These are phyloP conservation scores for Silurus aristotelis DNA, from an alignment of 2,797 vertebrate species.

Conservation along the genomic window DNA sequence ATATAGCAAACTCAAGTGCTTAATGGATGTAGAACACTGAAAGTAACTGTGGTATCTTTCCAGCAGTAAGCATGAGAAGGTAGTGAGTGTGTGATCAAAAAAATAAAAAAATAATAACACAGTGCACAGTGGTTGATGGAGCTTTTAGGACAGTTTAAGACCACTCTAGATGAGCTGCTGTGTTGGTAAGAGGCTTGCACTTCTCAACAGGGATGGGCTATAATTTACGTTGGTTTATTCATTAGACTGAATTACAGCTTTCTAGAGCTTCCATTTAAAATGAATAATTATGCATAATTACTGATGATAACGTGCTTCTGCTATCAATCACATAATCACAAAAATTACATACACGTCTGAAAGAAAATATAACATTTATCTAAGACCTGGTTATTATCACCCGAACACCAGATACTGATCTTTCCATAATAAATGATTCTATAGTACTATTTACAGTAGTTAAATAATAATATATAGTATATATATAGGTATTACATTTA, in stretches of 20 bases:
- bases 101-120: neutral
- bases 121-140: slow-evolving; percentile 8
- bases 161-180: slow-evolving; percentile 35
- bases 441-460: neutral
- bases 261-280: slow-evolving; percentile 37
- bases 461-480: neutral
- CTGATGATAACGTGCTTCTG: slow-evolving; percentile 33
- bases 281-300: slow-evolving; percentile 49
- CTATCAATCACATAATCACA: neutral
- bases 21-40: slow-evolving; percentile 16
- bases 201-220: slow-evolving; percentile 41
- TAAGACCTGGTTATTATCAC: neutral
- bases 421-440: neutral
- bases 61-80: slow-evolving; percentile 21
- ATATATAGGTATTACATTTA: no score
- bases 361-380: neutral
- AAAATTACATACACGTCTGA: neutral
- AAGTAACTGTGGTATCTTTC: slow-evolving; percentile 20
- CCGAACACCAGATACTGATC: neutral
- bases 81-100: slow-evolving; percentile 29
- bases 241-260: slow-evolving; percentile 43
- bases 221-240: slow-evolving; percentile 43
- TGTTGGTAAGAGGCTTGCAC: slow-evolving; percentile 26
- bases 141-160: slow-evolving; percentile 26
- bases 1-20: neutral